A percentile compares a stretch with the other conserved stretches of the same genome.
phyloP scores from a whole-genome alignment of 2,797 vertebrate species.

The Ctenopoma multispine region DNA sequence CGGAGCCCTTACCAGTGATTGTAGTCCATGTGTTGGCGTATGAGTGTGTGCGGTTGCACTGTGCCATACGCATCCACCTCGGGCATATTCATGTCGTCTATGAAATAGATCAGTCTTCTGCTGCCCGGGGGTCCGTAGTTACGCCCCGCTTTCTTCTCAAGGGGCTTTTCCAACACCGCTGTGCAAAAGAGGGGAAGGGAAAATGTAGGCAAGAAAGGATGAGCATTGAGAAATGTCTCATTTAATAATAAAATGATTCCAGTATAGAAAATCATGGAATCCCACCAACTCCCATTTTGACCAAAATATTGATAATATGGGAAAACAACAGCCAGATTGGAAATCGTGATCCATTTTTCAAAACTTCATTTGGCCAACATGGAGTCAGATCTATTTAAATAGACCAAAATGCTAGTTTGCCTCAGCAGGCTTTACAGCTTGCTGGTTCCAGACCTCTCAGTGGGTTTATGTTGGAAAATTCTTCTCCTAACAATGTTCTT shows the following conservation, averaged over 20 bases:
- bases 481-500: neutral
- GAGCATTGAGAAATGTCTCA: neutral
- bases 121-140: constrained; percentile 91
- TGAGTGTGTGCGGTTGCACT: constrained; percentile 93
- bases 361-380: neutral
- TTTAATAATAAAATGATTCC: neutral
- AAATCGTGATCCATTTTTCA: neutral
- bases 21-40: constrained; percentile 96
- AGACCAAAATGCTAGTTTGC: neutral
- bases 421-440: neutral
- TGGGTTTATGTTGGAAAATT: neutral
- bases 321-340: neutral
- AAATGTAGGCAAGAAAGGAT: neutral
- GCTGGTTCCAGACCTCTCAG: neutral
- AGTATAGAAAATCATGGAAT: too few relatives aligned
- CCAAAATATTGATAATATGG: neutral
- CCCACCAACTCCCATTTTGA: neutral
- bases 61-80: constrained; percentile 93
- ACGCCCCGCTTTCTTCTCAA: constrained; percentile 95
- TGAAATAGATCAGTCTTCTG: constrained; percentile 92
- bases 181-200: constrained; percentile 18
- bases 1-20: constrained; percentile 88
- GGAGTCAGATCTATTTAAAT: neutral
- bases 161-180: constrained; percentile 91
- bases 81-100: constrained; percentile 97